These are phyloP conservation scores for Pseudomyrmex flavicornis DNA, from an alignment of 1,140 invertebrate genomes.

Conservation along the genomic window DNA sequence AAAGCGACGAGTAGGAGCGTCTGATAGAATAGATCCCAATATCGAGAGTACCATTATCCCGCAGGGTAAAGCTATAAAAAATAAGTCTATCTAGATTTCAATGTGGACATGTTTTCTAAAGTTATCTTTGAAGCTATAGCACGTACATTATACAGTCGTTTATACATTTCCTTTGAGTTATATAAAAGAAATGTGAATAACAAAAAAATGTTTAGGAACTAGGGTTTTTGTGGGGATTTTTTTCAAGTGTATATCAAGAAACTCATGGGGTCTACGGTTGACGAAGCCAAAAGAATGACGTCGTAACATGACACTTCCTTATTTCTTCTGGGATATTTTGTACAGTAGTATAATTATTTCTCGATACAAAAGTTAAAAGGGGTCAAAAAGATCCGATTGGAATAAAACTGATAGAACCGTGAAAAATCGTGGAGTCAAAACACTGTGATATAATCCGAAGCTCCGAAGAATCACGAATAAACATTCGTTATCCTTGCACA, in stretches of 20 bases:
- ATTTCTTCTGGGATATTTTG: background rate
- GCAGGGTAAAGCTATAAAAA: background rate
- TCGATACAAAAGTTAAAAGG: background rate
- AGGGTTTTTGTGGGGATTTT: background rate
- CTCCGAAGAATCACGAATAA: slow-evolving; percentile 67
- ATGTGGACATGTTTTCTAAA: background rate
- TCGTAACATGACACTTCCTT: background rate
- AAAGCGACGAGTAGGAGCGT: slow-evolving; percentile 1
- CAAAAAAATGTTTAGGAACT: no score
- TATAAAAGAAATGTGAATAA: no score
- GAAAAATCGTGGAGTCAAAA: slow-evolving; percentile 75
- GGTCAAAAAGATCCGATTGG: background rate
- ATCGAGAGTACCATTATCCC: background rate
- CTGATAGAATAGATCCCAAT: slow-evolving; percentile 32
- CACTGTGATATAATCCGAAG: slow-evolving; percentile 63
- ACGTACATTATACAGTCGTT: no score
- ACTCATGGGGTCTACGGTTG: no score
- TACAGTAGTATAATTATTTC: no score
- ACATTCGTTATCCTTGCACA: slow-evolving; percentile 80
- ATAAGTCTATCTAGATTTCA: background rate
- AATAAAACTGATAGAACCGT: slow-evolving; percentile 22
- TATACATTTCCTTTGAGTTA: no score
- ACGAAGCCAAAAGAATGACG: no score
- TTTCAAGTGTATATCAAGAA: background rate
- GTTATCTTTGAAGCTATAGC: no score